Percentiles rank a stretch among this genome's conserved stretches.
Evolutionary conservation across 2,888 invertebrate genomes (phyloP).

Genomic region (Leptinotarsa juncta): DNA sequence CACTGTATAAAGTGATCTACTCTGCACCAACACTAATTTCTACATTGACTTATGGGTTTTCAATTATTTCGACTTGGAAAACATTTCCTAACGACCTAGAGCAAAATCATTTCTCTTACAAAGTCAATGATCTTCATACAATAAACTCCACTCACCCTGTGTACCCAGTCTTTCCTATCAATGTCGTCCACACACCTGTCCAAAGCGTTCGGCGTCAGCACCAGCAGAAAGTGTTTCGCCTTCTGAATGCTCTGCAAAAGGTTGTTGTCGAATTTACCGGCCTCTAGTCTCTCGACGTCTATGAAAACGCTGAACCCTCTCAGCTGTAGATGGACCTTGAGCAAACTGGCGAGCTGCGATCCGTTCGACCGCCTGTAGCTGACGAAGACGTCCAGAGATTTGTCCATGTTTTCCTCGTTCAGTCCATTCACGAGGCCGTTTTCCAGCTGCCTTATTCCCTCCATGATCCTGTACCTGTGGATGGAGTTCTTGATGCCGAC

Average conservation of each 20-base stretch:
- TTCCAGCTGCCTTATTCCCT: constrained; percentile 83
- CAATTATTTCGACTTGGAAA: too few relatives aligned
- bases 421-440: constrained; percentile 73
- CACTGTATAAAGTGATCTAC: too few relatives aligned
- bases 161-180: constrained; percentile 99
- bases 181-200: constrained; percentile 93
- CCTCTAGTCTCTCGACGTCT: constrained; percentile 96
- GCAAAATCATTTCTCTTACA: neutral
- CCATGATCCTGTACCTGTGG: constrained; percentile 90
- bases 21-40: too few relatives aligned
- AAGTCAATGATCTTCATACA: neutral
- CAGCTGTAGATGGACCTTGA: constrained; percentile 97
- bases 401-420: constrained; percentile 84
- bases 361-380: constrained; percentile 98
- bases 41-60: too few relatives aligned
- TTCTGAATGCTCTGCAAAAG: constrained; percentile 95
- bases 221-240: constrained; percentile 96
- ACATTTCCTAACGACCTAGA: too few relatives aligned
- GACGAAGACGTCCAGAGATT: constrained; percentile 96
- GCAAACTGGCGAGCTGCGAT: constrained; percentile 92
- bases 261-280: constrained; percentile 99
- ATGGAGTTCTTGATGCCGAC: constrained; percentile 95
- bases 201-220: constrained; percentile 93
- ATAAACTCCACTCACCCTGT: constrained; percentile 78
- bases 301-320: constrained; percentile 97